Base-by-base conservation (phyloP, 23 tunicate species). In the Trididemnum miniatum region DNA sequence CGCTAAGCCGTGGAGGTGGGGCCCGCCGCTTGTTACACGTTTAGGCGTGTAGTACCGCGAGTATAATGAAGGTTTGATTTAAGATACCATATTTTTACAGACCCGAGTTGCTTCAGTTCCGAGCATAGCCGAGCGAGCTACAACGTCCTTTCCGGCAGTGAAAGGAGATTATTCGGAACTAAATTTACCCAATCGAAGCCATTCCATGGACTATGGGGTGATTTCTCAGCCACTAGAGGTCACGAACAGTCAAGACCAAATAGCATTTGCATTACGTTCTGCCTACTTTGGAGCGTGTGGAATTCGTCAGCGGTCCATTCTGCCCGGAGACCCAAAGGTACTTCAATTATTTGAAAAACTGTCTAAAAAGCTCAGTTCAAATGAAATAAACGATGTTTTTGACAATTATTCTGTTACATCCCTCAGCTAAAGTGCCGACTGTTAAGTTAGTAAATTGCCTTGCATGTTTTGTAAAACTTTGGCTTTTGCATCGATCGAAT, bases 261-360 rank as follows among this genome's bases (percentile, higher is more conserved):
- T 91, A 1, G 97, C 87, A 0, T 35, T 37, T 28, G 80, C 87
- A 29, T 74, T 91, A 44, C 83, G 81, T 50, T 15, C 90, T 3
- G 87, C 90, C 22, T 85, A 73, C 76, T 79, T 65, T 51, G 85
- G 66, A 0, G 86, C 87, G 33, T 31, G 85, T 20, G 87, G 81
- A 29, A 35, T 73, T 31, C 84, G 76, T 57, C 76, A 59, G 29
- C 77, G 97, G 33, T 49, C 97, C 0, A 22, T 86, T 59, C 32
- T 91, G 51, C 97, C 89, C 23, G 97, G 97, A 76, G 81, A 85
- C 39, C 81, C 87, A 1, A 74, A 82, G 84, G 84, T 86, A 57
- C 3, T n/a, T n/a, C n/a, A n/a, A n/a, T n/a, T n/a, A n/a, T n/a
- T n/a, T n/a, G n/a, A n/a, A n/a, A n/a, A n/a, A n/a, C n/a, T n/a